Percentiles rank a stretch among this genome's conserved stretches.
phyloP scores from a whole-genome alignment of 2,888 invertebrate species.

The Leptinotarsa juncta region DNA sequence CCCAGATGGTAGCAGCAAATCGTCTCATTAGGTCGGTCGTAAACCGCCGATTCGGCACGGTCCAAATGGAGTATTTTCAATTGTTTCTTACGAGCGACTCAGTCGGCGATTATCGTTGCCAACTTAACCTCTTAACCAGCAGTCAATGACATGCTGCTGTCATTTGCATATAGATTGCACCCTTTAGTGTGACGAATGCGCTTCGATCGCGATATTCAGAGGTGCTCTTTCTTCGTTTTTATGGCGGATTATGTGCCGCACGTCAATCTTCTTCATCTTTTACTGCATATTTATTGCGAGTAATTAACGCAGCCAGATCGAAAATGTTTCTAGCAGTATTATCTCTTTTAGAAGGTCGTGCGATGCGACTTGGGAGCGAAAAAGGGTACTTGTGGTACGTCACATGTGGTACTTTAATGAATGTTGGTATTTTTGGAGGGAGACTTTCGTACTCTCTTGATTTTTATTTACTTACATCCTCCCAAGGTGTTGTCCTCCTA shows the following conservation, averaged over 20 bases:
- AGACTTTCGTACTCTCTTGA: too few relatives aligned
- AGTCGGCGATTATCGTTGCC: conserved; percentile 60
- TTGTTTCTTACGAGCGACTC: conserved; percentile 53
- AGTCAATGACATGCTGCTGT: conserved; percentile 54
- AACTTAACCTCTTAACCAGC: conserved; percentile 62
- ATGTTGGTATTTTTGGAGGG: too few relatives aligned
- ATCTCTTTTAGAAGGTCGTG: not conserved
- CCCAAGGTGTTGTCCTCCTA: too few relatives aligned
- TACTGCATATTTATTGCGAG: conserved; percentile 62
- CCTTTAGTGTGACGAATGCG: conserved; percentile 61
- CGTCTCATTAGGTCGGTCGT: conserved; percentile 49
- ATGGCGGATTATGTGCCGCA: conserved; percentile 54
- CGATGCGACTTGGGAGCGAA: not conserved
- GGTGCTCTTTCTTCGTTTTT: conserved; percentile 57
- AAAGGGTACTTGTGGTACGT: too few relatives aligned
- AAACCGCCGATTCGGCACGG: conserved; percentile 53
- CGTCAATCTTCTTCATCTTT: conserved; percentile 59
- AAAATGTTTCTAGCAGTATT: not conserved
- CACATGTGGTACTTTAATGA: too few relatives aligned
- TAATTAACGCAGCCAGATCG: conserved; percentile 58
- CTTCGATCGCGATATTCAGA: conserved; percentile 59
- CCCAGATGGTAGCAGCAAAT: conserved; percentile 51
- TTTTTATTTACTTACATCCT: too few relatives aligned
- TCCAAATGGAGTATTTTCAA: conserved; percentile 49
- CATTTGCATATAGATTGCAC: conserved; percentile 67